A percentile compares a stretch with the other conserved stretches of the same genome.
Conservation (phyloP, 2,888 invertebrate species). For the Baronia brevicornis region DNA sequence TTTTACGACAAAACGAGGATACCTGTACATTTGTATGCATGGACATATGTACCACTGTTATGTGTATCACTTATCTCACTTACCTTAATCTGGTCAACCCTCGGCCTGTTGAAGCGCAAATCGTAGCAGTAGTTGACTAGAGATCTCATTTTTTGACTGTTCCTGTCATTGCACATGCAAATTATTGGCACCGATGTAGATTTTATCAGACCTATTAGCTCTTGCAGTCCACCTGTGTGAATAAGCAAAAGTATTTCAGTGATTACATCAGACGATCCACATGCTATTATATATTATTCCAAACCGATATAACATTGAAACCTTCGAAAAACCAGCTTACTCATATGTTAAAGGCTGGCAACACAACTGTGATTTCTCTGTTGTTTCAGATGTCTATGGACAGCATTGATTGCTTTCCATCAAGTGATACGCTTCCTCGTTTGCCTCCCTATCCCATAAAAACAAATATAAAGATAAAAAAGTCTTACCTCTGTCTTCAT, state of each 20-base stretch:
- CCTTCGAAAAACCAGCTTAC: no score
- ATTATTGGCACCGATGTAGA: constrained; percentile 90
- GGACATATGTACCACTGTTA: no score
- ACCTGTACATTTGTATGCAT: no score
- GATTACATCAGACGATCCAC: no score
- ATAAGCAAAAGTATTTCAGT: neutral
- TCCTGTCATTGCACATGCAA: constrained; percentile 98
- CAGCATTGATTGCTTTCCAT: no score
- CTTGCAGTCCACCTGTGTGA: constrained; percentile 87
- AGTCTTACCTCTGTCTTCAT: constrained; percentile 89
- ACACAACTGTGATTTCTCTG: no score
- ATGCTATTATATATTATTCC: neutral
- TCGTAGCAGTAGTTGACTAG: constrained; percentile 96
- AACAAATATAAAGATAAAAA: neutral
- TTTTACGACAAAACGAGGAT: no score
- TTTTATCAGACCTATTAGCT: constrained; percentile 94
- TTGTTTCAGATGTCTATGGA: no score
- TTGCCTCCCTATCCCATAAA: neutral
- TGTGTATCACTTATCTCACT: neutral
- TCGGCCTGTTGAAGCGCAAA: constrained; percentile 88
- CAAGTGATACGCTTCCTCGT: no score
- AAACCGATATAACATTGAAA: no score
- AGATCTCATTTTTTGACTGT: constrained; percentile 93
- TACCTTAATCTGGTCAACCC: constrained; percentile 92
- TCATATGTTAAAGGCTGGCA: no score